Conservation (phyloP, 30 jellyfish, hydroid and myxozoan species). For the Aurelia sp. region DNA sequence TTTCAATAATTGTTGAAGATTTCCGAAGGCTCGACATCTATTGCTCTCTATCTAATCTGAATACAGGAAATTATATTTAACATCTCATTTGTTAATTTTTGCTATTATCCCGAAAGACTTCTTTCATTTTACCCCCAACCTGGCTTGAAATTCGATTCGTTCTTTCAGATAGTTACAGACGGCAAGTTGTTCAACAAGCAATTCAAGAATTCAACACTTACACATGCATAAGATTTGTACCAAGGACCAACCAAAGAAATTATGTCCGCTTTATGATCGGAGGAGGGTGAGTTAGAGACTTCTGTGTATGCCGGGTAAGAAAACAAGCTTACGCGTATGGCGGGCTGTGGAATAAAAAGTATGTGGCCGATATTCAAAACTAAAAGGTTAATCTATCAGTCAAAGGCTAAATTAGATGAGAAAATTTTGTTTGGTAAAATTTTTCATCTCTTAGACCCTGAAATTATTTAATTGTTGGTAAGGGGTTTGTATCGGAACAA, state of each 20-base stretch:
- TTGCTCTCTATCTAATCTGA: background rate
- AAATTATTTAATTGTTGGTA: too few species aligned
- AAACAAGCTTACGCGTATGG: too few species aligned
- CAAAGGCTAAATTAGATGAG: too few species aligned
- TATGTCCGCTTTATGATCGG: constrained; percentile 61
- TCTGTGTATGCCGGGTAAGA: background rate
- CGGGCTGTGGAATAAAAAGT: too few species aligned
- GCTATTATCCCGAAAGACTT: background rate
- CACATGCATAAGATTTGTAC: constrained; percentile 66
- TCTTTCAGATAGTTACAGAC: constrained; percentile 29
- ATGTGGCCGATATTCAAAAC: too few species aligned
- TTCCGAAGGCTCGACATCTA: background rate
- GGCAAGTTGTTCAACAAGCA: constrained; percentile 37
- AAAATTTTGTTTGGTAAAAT: too few species aligned
- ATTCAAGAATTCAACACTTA: constrained; percentile 39
- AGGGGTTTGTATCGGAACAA: too few species aligned
- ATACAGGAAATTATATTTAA: background rate
- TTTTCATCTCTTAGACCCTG: too few species aligned
- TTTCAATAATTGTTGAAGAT: too few species aligned
- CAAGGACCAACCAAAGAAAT: constrained; percentile 32
- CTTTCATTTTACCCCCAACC: background rate
- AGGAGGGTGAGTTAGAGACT: constrained; percentile 30
- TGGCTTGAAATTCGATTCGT: background rate
- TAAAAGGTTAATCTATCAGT: too few species aligned
- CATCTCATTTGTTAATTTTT: background rate